These are phyloP conservation scores for Strigops habroptila DNA, from an alignment of 2,113 vertebrate genomes.

Conservation along the genomic window DNA sequence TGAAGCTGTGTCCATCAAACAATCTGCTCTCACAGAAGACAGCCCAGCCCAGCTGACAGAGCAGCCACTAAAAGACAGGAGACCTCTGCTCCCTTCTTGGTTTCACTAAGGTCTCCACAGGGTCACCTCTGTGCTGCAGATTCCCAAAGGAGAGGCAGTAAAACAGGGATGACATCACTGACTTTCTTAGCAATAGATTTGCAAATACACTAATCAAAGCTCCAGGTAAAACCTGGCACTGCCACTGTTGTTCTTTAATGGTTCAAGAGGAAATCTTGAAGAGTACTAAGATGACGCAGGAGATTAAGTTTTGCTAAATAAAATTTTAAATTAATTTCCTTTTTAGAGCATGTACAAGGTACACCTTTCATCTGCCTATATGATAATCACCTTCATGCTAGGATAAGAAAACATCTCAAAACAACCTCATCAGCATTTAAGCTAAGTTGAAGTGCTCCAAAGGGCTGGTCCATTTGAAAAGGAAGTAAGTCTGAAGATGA, in stretches of 20 bases:
- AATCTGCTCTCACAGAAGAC: neutral
- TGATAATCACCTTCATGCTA: neutral
- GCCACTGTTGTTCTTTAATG: neutral
- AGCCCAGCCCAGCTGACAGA: neutral
- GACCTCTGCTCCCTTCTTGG: neutral
- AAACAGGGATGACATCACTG: neutral
- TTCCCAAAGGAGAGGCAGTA: neutral
- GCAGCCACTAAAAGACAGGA: neutral
- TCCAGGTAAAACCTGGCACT: neutral
- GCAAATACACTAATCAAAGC: neutral
- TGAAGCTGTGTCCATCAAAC: fast-evolving
- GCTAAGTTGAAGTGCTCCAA: neutral
- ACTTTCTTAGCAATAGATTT: neutral
- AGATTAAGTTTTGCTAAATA: neutral
- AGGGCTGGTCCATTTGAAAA: neutral
- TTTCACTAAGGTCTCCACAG: neutral
- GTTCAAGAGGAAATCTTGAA: neutral
- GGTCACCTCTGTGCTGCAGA: neutral
- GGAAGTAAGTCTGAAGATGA: neutral
- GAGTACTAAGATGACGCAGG: neutral
- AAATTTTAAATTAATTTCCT: neutral
- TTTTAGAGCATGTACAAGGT: neutral
- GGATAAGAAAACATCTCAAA: neutral
- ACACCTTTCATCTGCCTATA: neutral
- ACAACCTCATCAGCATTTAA: neutral